Conservation (phyloP, 2,797 vertebrate species). For the Pelochelys cantorii region DNA sequence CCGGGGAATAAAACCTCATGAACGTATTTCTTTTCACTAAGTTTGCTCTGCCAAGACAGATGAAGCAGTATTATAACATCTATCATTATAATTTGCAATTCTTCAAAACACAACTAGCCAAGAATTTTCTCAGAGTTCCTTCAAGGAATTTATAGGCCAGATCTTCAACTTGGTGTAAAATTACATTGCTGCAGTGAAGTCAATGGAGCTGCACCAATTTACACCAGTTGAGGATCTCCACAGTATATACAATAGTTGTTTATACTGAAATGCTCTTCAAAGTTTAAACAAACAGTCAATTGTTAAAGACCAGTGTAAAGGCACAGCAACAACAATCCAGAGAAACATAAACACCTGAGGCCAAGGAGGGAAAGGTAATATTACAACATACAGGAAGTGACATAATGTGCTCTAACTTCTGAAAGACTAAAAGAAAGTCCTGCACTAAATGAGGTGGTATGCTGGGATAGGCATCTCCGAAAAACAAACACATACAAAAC, state of each 20-base stretch:
- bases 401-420: not conserved
- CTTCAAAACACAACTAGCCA: not conserved
- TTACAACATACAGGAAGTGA: not conserved
- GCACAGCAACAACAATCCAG: not conserved
- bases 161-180: not conserved
- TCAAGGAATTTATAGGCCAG: not conserved
- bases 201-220: not conserved
- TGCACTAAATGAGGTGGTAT: not conserved
- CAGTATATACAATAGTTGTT: not conserved
- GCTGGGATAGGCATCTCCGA: not conserved
- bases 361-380: not conserved
- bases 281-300: not conserved
- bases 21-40: constrained; percentile 7
- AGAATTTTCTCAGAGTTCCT: not conserved
- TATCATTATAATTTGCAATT: not conserved
- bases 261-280: not conserved
- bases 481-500: constrained; percentile 1
- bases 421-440: not conserved
- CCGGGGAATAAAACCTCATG: not conserved
- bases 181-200: not conserved
- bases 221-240: not conserved
- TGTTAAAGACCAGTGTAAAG: constrained; percentile 1
- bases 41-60: not conserved
- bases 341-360: not conserved
- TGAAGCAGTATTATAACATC: not conserved